Percentiles rank a stretch among this genome's conserved stretches.
Evolutionary conservation across 2,888 invertebrate species (phyloP).

Genomic region (Chrysolina oricalcia): DNA sequence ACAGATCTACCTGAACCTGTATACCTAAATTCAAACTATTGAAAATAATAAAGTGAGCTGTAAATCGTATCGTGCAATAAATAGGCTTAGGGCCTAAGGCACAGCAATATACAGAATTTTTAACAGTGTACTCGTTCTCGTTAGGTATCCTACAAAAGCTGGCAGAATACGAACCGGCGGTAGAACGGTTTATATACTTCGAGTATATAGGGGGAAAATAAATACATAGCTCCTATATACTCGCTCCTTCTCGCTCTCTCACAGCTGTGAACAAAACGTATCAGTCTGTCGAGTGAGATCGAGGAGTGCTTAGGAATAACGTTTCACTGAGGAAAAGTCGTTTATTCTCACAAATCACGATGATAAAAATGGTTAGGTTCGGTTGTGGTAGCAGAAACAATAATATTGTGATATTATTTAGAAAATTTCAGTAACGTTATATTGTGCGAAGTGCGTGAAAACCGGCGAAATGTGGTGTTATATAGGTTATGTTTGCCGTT

Average conservation of each 20-base stretch:
- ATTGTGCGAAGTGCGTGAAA: constrained; percentile 53
- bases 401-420: constrained; percentile 39
- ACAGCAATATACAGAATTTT: constrained; percentile 56
- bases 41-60: constrained; percentile 13
- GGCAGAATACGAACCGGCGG: constrained; percentile 66
- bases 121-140: constrained; percentile 64
- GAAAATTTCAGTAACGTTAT: constrained; percentile 48
- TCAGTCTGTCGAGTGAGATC: constrained; percentile 70
- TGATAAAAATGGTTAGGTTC: constrained; percentile 50
- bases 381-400: constrained; percentile 40
- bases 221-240: constrained; percentile 69
- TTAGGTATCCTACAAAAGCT: constrained; percentile 63
- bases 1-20: not conserved
- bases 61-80: constrained; percentile 17
- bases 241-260: constrained; percentile 64
- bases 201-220: constrained; percentile 69
- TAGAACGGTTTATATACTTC: constrained; percentile 69
- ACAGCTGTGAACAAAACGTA: constrained; percentile 73
- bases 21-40: not conserved
- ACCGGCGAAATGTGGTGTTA: constrained; percentile 62
- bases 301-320: constrained; percentile 64
- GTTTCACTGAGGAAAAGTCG: constrained; percentile 57
- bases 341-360: constrained; percentile 53
- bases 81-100: constrained; percentile 37
- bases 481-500: constrained; percentile 66